phyloP scores from a whole-genome alignment of 2,797 vertebrate species.

The Urocyon cinereoargenteus region DNA sequence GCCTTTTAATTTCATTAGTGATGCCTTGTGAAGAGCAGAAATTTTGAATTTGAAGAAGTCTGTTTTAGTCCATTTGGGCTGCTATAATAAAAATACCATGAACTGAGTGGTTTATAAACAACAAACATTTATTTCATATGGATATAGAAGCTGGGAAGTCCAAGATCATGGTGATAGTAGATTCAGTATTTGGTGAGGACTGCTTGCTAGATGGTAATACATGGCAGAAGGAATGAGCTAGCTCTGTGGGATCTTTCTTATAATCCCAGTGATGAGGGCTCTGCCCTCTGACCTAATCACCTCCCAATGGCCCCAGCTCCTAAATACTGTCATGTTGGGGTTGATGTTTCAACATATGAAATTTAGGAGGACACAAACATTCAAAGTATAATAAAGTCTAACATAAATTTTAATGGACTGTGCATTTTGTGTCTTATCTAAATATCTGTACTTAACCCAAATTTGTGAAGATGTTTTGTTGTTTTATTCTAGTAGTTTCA shows the following conservation, averaged over 20 bases:
- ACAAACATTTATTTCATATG: neutral
- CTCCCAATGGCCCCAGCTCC: neutral
- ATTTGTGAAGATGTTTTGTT: neutral
- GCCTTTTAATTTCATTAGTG: neutral
- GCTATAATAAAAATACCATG: neutral
- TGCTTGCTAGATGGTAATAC: neutral
- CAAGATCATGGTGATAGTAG: neutral
- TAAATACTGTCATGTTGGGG: neutral
- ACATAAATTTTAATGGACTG: neutral
- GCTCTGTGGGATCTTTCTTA: neutral
- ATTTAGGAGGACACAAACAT: neutral
- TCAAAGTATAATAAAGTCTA: neutral
- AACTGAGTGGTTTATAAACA: neutral
- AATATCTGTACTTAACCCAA: neutral
- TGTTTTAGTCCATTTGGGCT: neutral
- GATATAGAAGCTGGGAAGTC: neutral
- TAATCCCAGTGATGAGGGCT: neutral
- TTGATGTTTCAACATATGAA: neutral
- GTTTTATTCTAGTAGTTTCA: constrained; percentile 30
- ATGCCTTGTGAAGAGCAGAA: neutral
- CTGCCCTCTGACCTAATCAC: neutral
- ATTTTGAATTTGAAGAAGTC: neutral
- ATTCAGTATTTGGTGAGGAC: neutral
- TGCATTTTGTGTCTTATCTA: neutral
- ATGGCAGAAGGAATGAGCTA: neutral